phyloP scores from a whole-genome alignment of 2,888 invertebrate species.

The Fragum sueziense region DNA sequence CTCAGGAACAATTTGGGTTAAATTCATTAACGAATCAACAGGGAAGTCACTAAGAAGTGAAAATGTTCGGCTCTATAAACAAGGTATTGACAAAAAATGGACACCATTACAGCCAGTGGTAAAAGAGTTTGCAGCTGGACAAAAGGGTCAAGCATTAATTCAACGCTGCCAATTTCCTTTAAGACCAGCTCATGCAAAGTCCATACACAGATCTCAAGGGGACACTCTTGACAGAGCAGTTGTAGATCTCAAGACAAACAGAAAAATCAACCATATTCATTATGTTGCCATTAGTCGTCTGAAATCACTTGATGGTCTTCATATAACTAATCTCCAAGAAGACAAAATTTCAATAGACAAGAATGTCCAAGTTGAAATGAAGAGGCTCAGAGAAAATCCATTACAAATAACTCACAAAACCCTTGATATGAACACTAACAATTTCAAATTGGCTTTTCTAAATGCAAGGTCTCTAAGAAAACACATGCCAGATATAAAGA shows the following conservation, averaged over 20 bases:
- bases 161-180: slow-evolving; percentile 58
- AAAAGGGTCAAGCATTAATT: slow-evolving; percentile 34
- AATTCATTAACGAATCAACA: slow-evolving; percentile 34
- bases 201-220: slow-evolving; percentile 55
- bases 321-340: slow-evolving; percentile 44
- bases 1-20: slow-evolving; percentile 46
- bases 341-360: slow-evolving; percentile 38
- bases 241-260: slow-evolving; percentile 46
- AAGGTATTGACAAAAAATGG: slow-evolving; percentile 34
- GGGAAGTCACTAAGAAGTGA: slow-evolving; percentile 29
- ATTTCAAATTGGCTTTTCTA: slow-evolving; percentile 41
- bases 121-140: slow-evolving; percentile 40
- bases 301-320: slow-evolving; percentile 41
- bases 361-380: slow-evolving; percentile 43
- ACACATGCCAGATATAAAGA: slow-evolving; percentile 30
- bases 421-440: background rate
- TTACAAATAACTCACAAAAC: slow-evolving; percentile 2
- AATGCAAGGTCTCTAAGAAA: slow-evolving; percentile 46
- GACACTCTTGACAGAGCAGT: slow-evolving; percentile 51
- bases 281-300: slow-evolving; percentile 59
- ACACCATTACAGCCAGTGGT: slow-evolving; percentile 43
- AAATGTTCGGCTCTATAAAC: slow-evolving; percentile 26
- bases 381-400: slow-evolving; percentile 28
- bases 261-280: slow-evolving; percentile 52
- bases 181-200: slow-evolving; percentile 50